Percentiles rank a stretch among this genome's conserved stretches.
Conservation (phyloP, 2,888 invertebrate genomes). For the Rhagium mordax region DNA sequence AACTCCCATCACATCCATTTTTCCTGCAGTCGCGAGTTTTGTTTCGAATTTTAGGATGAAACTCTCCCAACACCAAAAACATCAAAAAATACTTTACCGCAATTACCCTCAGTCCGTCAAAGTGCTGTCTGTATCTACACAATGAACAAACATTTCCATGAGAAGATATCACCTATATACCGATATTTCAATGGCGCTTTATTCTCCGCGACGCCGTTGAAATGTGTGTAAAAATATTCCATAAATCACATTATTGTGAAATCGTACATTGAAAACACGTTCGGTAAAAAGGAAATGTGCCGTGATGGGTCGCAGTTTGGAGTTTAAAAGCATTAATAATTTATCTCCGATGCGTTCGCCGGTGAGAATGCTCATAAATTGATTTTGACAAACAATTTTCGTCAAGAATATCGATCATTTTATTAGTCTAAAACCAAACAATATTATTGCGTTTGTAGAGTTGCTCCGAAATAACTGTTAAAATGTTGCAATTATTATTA, state of each 20-base stretch:
- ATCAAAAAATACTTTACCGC: too few relatives aligned
- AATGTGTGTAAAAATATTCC: background rate
- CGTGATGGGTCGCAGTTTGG: background rate
- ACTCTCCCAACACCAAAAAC: too few relatives aligned
- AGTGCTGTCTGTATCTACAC: too few relatives aligned
- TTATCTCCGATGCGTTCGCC: background rate
- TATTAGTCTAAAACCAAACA: background rate
- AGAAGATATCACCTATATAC: too few relatives aligned
- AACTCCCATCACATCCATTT: too few relatives aligned
- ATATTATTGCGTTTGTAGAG: background rate
- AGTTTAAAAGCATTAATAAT: constrained; percentile 7
- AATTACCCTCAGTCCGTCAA: too few relatives aligned
- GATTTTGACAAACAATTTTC: background rate
- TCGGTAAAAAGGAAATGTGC: constrained; percentile 2
- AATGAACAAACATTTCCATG: too few relatives aligned
- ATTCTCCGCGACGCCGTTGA: background rate
- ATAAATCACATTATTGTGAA: background rate
- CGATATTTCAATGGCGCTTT: background rate
- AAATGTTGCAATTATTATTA: too few relatives aligned
- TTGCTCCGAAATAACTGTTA: too few relatives aligned
- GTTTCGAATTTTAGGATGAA: too few relatives aligned
- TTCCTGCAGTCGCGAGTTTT: too few relatives aligned
- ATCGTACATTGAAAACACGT: background rate
- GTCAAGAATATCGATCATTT: background rate
- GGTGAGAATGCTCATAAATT: background rate